phyloP scores from a whole-genome alignment of 2,797 vertebrate species.

The Eospalax fontanierii region DNA sequence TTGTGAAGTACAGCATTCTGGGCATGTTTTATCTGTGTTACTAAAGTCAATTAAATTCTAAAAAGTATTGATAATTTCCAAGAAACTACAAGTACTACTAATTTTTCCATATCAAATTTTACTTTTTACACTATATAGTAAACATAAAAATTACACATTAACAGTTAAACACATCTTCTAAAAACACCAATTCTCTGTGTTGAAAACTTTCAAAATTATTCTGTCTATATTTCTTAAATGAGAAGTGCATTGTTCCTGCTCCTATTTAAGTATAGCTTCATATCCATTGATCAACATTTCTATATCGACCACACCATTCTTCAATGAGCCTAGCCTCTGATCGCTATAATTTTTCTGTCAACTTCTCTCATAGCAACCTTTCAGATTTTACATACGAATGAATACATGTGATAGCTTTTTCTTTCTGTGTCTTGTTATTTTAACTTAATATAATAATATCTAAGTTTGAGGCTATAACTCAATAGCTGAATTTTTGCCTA shows the following conservation, averaged over 20 bases:
- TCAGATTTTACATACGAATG: background rate
- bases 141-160: no score
- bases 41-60: background rate
- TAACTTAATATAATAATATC: background rate
- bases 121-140: no score
- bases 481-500: background rate
- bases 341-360: background rate
- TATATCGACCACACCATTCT: background rate
- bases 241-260: background rate
- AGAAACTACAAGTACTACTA: no score
- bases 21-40: background rate
- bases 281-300: background rate
- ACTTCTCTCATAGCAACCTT: background rate
- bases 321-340: background rate
- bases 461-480: background rate
- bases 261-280: background rate
- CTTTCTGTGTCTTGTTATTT: background rate
- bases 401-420: background rate
- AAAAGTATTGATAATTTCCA: no score
- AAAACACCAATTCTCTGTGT: no score
- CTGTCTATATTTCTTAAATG: no score
- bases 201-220: no score
- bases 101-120: no score
- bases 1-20: constrained; percentile 42
- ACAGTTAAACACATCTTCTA: no score